phyloP scores from a whole-genome alignment of 1,140 invertebrate species.

The Orchesella cincta region DNA sequence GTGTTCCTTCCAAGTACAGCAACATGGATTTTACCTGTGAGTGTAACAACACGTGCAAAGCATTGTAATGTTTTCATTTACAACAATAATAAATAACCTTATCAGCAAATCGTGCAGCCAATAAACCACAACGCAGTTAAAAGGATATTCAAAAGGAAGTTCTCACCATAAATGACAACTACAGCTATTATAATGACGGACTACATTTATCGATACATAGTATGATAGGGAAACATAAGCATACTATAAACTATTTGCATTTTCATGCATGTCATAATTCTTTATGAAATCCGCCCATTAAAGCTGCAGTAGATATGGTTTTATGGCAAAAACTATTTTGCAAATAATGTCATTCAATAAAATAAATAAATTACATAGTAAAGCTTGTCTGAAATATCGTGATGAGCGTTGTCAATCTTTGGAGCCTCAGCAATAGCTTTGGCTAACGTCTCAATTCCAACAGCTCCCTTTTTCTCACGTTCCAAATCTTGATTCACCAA shows the following conservation, averaged over 20 bases:
- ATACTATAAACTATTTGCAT: no score
- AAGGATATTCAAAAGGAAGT: not conserved
- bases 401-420: slow-evolving; percentile 86
- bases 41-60: slow-evolving; percentile 42
- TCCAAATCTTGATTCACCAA: slow-evolving; percentile 82
- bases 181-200: no score
- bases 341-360: no score
- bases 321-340: no score
- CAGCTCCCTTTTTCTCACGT: slow-evolving; percentile 77
- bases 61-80: not conserved
- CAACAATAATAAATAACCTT: not conserved
- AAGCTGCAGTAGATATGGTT: no score
- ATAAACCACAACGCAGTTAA: no score
- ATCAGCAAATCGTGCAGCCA: not conserved
- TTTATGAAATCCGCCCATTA: no score
- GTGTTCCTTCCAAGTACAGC: slow-evolving; percentile 85
- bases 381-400: slow-evolving; percentile 87
- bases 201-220: no score
- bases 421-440: slow-evolving; percentile 88
- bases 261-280: no score
- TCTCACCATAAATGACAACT: not conserved
- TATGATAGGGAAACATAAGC: no score
- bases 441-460: slow-evolving; percentile 84
- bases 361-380: slow-evolving; percentile 76
- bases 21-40: slow-evolving; percentile 86